Conservation (phyloP, 2,888 invertebrate genomes). For the Dryobotodes eremita region DNA sequence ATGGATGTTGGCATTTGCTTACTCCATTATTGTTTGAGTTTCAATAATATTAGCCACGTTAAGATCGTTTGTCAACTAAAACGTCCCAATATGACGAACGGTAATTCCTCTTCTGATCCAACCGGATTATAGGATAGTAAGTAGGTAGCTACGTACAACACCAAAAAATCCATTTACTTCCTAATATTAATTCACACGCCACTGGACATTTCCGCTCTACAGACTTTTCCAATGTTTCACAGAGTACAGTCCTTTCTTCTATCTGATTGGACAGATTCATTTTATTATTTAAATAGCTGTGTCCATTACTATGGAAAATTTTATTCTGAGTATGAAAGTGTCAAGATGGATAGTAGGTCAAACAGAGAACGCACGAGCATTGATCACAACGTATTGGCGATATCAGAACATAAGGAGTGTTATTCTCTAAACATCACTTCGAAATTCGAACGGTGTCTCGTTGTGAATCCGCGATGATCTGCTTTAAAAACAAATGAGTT, state of each 20-base stretch:
- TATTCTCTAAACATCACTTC: too few species aligned
- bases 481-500: neutral
- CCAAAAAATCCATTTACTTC: neutral
- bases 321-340: neutral
- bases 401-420: neutral
- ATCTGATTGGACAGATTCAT: constrained; percentile 46
- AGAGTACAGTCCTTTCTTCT: constrained; percentile 27
- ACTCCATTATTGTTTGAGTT: neutral
- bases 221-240: constrained; percentile 24
- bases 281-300: constrained; percentile 50
- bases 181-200: constrained; percentile 40
- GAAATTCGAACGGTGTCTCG: neutral
- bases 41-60: neutral
- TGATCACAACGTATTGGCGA: neutral
- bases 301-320: constrained; percentile 36
- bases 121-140: neutral
- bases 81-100: neutral
- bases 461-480: neutral
- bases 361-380: neutral
- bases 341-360: neutral
- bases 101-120: neutral
- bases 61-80: neutral
- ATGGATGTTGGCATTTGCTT: neutral
- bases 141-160: too few species aligned
- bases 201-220: constrained; percentile 39